These are phyloP conservation scores for Gobio gobio DNA, from an alignment of 2,113 vertebrate genomes.

Conservation along the genomic window DNA sequence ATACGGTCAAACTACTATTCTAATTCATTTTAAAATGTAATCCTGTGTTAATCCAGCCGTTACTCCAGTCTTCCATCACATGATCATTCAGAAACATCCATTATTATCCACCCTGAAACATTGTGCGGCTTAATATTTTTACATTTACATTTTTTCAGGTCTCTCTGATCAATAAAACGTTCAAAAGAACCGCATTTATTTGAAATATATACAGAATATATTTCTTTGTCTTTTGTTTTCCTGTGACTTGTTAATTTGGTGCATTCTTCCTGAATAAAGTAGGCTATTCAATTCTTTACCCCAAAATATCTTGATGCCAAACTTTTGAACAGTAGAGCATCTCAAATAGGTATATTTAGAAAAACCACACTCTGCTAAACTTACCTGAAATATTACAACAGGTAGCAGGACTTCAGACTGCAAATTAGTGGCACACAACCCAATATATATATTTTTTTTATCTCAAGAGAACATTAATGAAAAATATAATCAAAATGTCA, in stretches of 20 bases:
- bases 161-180: too few relatives aligned
- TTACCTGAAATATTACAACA: not conserved
- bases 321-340: not conserved
- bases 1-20: too few relatives aligned
- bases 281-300: not conserved
- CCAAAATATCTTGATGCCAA: not conserved
- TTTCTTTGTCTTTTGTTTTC: too few relatives aligned
- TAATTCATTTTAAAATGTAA: not conserved
- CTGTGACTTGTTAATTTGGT: not conserved
- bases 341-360: not conserved
- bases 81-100: not conserved
- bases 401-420: not conserved
- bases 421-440: not conserved
- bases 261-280: not conserved
- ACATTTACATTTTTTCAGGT: too few relatives aligned
- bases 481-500: slow-evolving; percentile 50
- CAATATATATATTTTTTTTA: not conserved
- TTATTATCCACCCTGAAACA: too few relatives aligned
- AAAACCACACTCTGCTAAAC: not conserved
- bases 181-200: too few relatives aligned
- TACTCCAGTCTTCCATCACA: not conserved
- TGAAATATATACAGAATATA: too few relatives aligned
- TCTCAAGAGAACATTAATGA: not conserved
- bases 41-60: not conserved
- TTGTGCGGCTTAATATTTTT: too few relatives aligned